Conservation (phyloP, 2,113 vertebrate species). For the Odontophorus gujanensis region DNA sequence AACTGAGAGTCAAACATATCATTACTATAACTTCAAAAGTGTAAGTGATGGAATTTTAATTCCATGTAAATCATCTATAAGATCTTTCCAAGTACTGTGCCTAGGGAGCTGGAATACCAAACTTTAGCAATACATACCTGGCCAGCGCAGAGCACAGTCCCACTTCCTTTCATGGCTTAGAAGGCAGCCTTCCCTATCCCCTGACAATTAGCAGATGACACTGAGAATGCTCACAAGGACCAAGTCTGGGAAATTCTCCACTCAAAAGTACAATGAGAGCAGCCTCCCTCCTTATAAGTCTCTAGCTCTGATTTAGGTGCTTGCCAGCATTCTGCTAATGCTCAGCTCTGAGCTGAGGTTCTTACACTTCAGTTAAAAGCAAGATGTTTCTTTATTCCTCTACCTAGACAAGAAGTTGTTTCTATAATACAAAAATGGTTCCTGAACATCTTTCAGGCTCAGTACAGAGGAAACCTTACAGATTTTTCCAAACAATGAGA, state of each 20-base stretch:
- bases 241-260: neutral
- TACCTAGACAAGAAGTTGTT: neutral
- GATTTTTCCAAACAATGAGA: neutral
- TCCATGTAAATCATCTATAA: neutral
- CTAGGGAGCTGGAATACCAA: neutral
- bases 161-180: conserved; percentile 50
- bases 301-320: neutral
- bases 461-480: neutral
- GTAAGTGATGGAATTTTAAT: neutral
- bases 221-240: neutral
- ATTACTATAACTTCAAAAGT: neutral
- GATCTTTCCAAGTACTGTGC: neutral
- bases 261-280: neutral
- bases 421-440: neutral
- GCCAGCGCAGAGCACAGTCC: neutral
- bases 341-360: neutral
- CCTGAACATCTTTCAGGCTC: neutral
- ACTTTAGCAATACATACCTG: neutral
- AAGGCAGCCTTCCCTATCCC: neutral
- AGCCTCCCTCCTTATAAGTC: neutral
- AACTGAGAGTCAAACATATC: neutral
- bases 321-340: neutral
- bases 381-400: neutral
- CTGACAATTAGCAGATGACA: conserved; percentile 40
- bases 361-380: neutral